phyloP scores from a whole-genome alignment of 2,888 invertebrate species.

The Barypeithes pellucidus region DNA sequence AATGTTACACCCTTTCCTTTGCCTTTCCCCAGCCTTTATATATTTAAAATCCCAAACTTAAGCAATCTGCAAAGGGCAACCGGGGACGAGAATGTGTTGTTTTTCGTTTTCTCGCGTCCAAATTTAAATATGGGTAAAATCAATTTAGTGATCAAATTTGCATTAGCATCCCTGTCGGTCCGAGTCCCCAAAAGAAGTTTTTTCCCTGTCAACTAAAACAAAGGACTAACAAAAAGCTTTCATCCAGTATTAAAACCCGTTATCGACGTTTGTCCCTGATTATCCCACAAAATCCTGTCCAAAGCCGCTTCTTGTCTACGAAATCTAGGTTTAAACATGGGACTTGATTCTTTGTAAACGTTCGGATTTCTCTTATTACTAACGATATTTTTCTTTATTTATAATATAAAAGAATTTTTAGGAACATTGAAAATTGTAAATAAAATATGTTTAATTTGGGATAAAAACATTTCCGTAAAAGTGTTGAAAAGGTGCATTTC shows the following conservation, averaged over 20 bases:
- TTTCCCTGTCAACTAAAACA: slow-evolving; percentile 48
- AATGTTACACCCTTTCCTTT: slow-evolving; percentile 5
- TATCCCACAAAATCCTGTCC: slow-evolving; percentile 51
- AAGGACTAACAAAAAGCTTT: slow-evolving; percentile 54
- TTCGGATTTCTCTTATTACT: slow-evolving; percentile 22
- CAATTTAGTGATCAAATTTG: slow-evolving; percentile 54
- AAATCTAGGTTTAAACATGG: slow-evolving; percentile 48
- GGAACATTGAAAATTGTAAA: too few species aligned
- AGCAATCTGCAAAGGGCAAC: slow-evolving; percentile 17
- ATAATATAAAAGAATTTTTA: background rate
- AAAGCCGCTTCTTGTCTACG: slow-evolving; percentile 52
- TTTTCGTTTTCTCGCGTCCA: slow-evolving; percentile 15
- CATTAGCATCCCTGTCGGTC: slow-evolving; percentile 45
- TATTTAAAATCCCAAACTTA: slow-evolving; percentile 5
- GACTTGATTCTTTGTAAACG: slow-evolving; percentile 34
- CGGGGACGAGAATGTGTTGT: slow-evolving; percentile 4
- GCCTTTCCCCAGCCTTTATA: background rate
- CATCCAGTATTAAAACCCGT: slow-evolving; percentile 53
- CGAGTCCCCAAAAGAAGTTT: slow-evolving; percentile 44
- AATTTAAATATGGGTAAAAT: slow-evolving; percentile 50
- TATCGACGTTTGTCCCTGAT: slow-evolving; percentile 52
- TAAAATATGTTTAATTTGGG: too few species aligned
- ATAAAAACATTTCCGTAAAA: too few species aligned
- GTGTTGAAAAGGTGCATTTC: too few species aligned
- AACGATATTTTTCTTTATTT: slow-evolving; percentile 10